Conservation (phyloP, 2,888 invertebrate genomes). For the Perizoma affinitatum region DNA sequence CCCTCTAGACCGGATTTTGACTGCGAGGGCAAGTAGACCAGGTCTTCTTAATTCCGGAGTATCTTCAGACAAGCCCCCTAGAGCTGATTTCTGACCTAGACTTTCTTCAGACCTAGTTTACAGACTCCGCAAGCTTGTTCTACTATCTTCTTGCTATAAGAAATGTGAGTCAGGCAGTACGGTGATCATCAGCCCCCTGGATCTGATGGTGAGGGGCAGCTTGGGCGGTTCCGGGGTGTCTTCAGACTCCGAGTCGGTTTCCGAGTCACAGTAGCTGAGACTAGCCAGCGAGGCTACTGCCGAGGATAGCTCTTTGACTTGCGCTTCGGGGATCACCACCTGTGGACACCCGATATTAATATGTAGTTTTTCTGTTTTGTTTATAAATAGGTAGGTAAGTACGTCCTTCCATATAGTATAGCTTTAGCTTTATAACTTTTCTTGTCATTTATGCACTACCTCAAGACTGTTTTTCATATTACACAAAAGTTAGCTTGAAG, state of each 20-base stretch:
- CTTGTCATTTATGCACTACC: too few species aligned
- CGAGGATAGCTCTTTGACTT: constrained; percentile 11
- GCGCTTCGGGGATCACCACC: constrained; percentile 25
- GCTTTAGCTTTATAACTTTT: too few species aligned
- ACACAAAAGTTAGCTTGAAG: too few species aligned
- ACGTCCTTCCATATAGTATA: too few species aligned
- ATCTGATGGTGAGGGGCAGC: constrained; percentile 21
- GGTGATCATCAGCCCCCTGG: constrained; percentile 18
- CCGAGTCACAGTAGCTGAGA: constrained; percentile 28
- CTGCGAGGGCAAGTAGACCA: constrained; percentile 19
- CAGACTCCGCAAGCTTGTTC: too few species aligned
- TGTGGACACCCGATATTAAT: neutral
- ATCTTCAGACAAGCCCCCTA: neutral
- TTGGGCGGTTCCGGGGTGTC: constrained; percentile 10
- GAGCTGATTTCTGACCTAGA: too few species aligned
- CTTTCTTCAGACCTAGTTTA: too few species aligned
- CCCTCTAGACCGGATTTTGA: constrained; percentile 8
- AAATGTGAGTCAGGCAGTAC: constrained; percentile 21
- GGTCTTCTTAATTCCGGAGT: neutral
- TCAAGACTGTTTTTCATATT: too few species aligned
- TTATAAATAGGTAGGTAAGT: too few species aligned
- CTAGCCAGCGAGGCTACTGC: constrained; percentile 14
- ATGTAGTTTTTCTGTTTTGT: too few species aligned
- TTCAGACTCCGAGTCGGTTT: constrained; percentile 24
- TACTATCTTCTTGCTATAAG: constrained; percentile 7